Base-by-base conservation (phyloP, 2,797 vertebrate genomes). In the Lemur catta region DNA sequence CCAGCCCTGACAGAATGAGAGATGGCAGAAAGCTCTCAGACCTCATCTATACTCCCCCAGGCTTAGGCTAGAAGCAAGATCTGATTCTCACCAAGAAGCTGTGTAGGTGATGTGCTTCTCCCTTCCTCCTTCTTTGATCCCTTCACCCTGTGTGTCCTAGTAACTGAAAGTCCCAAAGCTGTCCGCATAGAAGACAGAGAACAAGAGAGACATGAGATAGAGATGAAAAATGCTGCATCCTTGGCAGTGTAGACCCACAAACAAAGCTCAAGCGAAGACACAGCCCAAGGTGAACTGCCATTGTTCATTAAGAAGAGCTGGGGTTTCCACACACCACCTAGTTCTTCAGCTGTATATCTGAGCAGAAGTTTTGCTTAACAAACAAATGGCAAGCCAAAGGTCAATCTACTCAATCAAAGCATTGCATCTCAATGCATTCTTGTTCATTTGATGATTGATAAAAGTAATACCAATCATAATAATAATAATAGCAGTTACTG, bases 241-340 rank as follows among this genome's bases (percentile, higher is more conserved):
- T 18, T 17, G 22, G 22, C 17, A 8, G 24, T 2, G 1, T 4
- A 43, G 76, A 76, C 11, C 33, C 14, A 10, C 35, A 65, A 33
- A 35, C 7, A 30, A 28, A 61, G 7, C 26, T 26, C 22, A 43
- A 57, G 33, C 22, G 61, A 80, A 24, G 7, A 20, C 46, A 28
- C 28, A 35, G 90, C 38, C 61, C 20, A 1, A 5, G 4, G 11
- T 10, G 61, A 48, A 18, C 0, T 7, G 2, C 2, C 15, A 12
- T 5, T 20, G 1, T n/a, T 50, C 50, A 2, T 11, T n/a, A 41
- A 55, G 12, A 48, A 18, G 13, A 0, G 24, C 1, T 30, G 24
- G 33, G 30, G 7, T 41, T 48, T 57, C 38, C 1, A 12, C 5
- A 14, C 0, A 17, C 7, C 28, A 30, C 22, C 3, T 63, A 3